Base-by-base conservation (phyloP, 2,113 vertebrate genomes). In the Triplophysa rosa region DNA sequence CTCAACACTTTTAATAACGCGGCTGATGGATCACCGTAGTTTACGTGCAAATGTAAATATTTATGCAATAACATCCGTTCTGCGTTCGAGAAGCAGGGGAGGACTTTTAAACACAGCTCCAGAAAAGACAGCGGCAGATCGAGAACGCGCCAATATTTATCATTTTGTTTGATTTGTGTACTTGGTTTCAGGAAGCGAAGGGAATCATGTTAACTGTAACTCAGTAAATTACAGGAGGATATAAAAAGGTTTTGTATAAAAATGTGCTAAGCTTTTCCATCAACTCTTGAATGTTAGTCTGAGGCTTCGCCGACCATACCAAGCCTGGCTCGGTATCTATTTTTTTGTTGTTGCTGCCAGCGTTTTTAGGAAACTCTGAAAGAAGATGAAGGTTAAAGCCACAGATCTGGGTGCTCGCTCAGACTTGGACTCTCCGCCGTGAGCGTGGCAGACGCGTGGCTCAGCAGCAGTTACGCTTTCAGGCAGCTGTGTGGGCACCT, bases 401-500 rank as follows among this genome's bases (percentile, higher is more conserved):
- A 19, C n/a, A 58, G 8, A 12, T 45, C 42, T 45, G 42, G 42
- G 54, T 54, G 1, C 49, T 45, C 19, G 23, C 3, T 8, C 16
- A 16, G 45, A 16, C 56, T 59, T 16, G 14, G 17, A 40, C 19
- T 42, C 2, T 29, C 5, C 1, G 42, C 24, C 42, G 2, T 59
- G 23, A 75, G 58, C 24, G 19, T 52, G 67, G 23, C 70, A 19
- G 29, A 2, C 21, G 21, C 9, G 33, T 47, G 9, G 58, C 33
- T 8, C 62, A 45, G 74, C 67, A 29, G 79, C 40, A 89, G 86
- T 87, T 81, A 84, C 67, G 90, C 88, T 90, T 85, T 88, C 77
- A 84, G 91, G 87, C 91, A 92, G 86, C 89, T 93, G 89, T 82
- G 84, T 84, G 85, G 90, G 86, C 90, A 93, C 92, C 92, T 92